A percentile compares a stretch with the other conserved stretches of the same genome.
Conservation (phyloP, 2,113 vertebrate species). For the Zeus faber region DNA sequence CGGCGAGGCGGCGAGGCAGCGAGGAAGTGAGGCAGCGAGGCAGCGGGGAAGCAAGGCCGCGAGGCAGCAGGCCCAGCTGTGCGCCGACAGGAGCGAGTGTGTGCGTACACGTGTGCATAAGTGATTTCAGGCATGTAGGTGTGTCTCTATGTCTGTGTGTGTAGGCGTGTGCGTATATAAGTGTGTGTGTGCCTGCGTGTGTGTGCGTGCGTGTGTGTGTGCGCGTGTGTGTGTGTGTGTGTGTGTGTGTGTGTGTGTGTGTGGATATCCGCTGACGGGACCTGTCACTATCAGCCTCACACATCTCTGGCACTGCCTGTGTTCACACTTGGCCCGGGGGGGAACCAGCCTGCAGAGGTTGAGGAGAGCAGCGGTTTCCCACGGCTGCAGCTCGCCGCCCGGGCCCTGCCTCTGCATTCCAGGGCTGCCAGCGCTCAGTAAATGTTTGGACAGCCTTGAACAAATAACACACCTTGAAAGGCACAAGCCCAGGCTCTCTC, state of each 20-base stretch:
- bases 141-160: background rate
- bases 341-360: conserved; percentile 83
- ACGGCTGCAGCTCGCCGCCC: conserved; percentile 83
- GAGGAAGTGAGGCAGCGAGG: too few relatives aligned
- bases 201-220: conserved; percentile 19
- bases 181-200: conserved; percentile 3
- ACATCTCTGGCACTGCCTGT: conserved; percentile 90
- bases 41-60: conserved; percentile 68
- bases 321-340: conserved; percentile 88
- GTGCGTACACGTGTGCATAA: background rate
- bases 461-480: conserved; percentile 97
- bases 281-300: conserved; percentile 87
- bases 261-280: conserved; percentile 72
- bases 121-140: background rate
- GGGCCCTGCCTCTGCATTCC: conserved; percentile 86
- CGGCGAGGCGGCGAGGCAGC: too few relatives aligned
- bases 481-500: conserved; percentile 80
- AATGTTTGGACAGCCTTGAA: conserved; percentile 97
- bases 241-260: conserved; percentile 26
- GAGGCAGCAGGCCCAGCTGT: conserved; percentile 55
- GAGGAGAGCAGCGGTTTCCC: conserved; percentile 93
- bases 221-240: conserved; percentile 33
- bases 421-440: conserved; percentile 87
- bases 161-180: background rate
- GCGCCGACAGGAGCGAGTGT: conserved; percentile 19